phyloP scores from a whole-genome alignment of 2,888 invertebrate species.

The Desoria tigrina region DNA sequence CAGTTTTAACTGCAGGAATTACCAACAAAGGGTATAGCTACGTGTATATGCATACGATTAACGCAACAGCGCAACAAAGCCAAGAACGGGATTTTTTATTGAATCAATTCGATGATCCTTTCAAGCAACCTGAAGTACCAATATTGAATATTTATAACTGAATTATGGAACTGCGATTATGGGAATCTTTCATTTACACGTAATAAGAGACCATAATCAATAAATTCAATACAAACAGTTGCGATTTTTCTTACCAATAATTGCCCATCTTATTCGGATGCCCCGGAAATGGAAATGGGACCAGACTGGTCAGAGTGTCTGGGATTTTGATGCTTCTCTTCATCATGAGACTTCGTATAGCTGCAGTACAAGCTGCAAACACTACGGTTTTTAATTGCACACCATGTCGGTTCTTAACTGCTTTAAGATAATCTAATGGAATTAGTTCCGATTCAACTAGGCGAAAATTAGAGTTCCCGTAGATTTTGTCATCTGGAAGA shows the following conservation, averaged over 20 bases:
- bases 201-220: no score
- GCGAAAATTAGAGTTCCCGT: neutral
- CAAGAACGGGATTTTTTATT: no score
- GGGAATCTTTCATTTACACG: no score
- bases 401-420: neutral
- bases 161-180: no score
- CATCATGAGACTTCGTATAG: neutral
- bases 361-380: neutral
- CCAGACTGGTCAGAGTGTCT: neutral
- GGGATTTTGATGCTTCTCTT: neutral
- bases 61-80: no score
- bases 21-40: no score
- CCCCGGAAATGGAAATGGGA: neutral
- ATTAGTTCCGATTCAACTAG: neutral
- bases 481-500: neutral
- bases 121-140: no score
- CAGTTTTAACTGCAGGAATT: no score
- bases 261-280: neutral
- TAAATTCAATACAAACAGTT: no score
- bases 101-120: no score
- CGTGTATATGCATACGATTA: no score
- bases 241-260: neutral
- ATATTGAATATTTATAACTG: no score
- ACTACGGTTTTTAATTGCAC: neutral
- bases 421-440: neutral